These are phyloP conservation scores for Nemotelus nigrinus DNA, from an alignment of 2,888 invertebrate species.

Conservation along the genomic window DNA sequence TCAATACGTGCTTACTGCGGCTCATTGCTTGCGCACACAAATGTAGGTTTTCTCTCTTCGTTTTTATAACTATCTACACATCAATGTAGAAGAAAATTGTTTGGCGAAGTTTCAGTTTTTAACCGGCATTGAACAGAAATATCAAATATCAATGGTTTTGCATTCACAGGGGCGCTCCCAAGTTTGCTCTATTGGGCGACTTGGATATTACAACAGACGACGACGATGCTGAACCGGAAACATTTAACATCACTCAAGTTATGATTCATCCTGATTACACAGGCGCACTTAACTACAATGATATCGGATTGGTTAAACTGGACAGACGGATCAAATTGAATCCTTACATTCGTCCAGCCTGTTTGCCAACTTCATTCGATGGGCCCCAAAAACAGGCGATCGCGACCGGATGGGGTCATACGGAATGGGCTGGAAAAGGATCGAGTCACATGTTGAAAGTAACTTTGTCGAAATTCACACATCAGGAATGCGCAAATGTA, in stretches of 20 bases:
- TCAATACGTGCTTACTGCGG: constrained; percentile 27
- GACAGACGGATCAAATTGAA: constrained; percentile 24
- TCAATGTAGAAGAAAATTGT: no score
- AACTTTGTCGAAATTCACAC: constrained; percentile 56
- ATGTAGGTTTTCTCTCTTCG: background rate
- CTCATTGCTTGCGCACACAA: constrained; percentile 16
- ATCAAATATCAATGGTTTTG: no score
- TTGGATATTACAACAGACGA: constrained; percentile 56
- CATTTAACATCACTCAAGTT: constrained; percentile 56
- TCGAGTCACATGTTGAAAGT: constrained; percentile 65
- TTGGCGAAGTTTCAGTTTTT: no score
- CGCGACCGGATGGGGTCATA: constrained; percentile 66
- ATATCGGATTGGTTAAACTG: constrained; percentile 41
- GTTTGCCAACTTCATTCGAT: constrained; percentile 56
- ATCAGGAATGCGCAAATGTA: constrained; percentile 22
- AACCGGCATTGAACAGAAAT: no score
- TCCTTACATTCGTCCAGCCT: constrained; percentile 63
- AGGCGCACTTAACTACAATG: constrained; percentile 55
- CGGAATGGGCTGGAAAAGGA: constrained; percentile 57
- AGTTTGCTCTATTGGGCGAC: constrained; percentile 59
- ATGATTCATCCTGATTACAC: constrained; percentile 64
- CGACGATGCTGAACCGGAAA: constrained; percentile 60
- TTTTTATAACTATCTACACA: no score
- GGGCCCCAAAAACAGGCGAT: constrained; percentile 58
- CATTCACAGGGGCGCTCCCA: constrained; percentile 55